Conservation (phyloP, 2,888 invertebrate genomes). For the Tuta absoluta region DNA sequence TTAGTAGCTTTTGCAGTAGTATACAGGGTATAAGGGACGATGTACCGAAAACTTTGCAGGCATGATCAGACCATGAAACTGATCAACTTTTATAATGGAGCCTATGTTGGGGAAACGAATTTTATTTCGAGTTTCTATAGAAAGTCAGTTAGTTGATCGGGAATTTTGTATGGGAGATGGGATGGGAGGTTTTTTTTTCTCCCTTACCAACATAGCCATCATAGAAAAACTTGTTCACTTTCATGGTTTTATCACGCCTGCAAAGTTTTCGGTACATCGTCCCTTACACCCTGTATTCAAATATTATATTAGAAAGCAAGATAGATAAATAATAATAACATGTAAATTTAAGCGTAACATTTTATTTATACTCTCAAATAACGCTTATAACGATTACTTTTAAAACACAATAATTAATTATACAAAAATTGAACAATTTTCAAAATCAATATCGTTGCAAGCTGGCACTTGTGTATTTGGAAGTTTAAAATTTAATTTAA, state of each 20-base stretch:
- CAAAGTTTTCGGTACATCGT: no score
- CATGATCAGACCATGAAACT: no score
- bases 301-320: not conserved
- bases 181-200: no score
- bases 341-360: slow-evolving; percentile 1
- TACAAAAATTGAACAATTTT: slow-evolving; percentile 2
- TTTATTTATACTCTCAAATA: slow-evolving; percentile 12
- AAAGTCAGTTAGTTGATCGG: no score
- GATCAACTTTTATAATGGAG: not conserved
- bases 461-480: slow-evolving; percentile 1
- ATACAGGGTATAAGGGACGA: not conserved
- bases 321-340: slow-evolving; percentile 2
- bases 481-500: not conserved
- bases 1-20: no score
- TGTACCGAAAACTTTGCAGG: no score
- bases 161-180: no score
- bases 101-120: not conserved
- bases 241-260: no score
- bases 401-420: not conserved
- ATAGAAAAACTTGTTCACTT: no score
- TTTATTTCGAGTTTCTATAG: no score
- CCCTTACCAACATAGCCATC: no score
- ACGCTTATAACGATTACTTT: slow-evolving; percentile 4
- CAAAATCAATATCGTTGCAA: slow-evolving; percentile 4
- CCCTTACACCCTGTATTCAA: no score